A percentile compares a stretch with the other conserved stretches of the same genome.
Evolutionary conservation across 2,888 invertebrate genomes (phyloP).

Genomic region (Hydrotaea diabolus): DNA sequence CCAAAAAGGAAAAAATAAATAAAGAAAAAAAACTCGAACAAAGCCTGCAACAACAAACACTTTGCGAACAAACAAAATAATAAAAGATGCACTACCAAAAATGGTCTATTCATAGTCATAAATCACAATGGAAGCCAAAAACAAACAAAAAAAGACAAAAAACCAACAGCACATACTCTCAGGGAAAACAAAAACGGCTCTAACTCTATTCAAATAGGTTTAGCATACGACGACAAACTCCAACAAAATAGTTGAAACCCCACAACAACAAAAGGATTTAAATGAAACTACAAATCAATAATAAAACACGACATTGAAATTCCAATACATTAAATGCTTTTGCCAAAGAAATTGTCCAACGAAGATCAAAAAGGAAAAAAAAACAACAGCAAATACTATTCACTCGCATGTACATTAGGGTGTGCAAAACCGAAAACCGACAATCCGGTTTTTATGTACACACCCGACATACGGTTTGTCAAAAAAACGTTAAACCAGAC

Average conservation of each 20-base stretch:
- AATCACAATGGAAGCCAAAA: slow-evolving; percentile 45
- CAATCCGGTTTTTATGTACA: too few relatives aligned
- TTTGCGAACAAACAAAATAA: slow-evolving; percentile 38
- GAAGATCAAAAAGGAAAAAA: not conserved
- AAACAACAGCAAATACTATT: not conserved
- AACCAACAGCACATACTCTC: not conserved
- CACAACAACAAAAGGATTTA: slow-evolving; percentile 58
- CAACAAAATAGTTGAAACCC: not conserved
- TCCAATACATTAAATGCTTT: slow-evolving; percentile 39
- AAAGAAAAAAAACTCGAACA: slow-evolving; percentile 38
- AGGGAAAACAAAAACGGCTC: not conserved
- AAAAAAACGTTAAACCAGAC: too few relatives aligned
- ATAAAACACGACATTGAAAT: slow-evolving; percentile 61
- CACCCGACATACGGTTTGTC: too few relatives aligned
- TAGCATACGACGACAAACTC: not conserved
- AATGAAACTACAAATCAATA: slow-evolving; percentile 66
- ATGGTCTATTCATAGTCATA: slow-evolving; percentile 57
- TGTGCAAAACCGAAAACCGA: too few relatives aligned
- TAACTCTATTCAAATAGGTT: slow-evolving; percentile 54
- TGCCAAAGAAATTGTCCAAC: not conserved
- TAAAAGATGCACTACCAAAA: slow-evolving; percentile 58
- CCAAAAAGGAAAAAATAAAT: too few relatives aligned
- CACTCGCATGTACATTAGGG: slow-evolving; percentile 19
- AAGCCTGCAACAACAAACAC: slow-evolving; percentile 51
- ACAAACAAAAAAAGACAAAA: slow-evolving; percentile 7